Base-by-base conservation (phyloP, 2,113 vertebrate genomes). In the Geococcyx californianus region DNA sequence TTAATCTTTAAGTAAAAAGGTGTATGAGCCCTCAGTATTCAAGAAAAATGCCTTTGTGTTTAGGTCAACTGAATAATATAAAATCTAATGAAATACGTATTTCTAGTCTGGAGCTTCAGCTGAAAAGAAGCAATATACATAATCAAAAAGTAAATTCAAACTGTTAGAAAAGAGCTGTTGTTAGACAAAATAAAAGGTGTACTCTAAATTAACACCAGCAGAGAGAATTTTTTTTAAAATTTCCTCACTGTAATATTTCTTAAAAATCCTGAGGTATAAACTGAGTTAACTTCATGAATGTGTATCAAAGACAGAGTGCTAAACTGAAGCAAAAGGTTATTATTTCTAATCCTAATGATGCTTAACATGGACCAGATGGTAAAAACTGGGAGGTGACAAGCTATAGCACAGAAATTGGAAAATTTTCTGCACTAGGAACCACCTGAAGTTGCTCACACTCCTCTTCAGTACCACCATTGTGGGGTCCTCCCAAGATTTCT, bases 1-100 rank as follows among this genome's bases (percentile, higher is more conserved):
- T 98, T 96, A 98, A 97, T 97, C 97, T 97, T 98, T 98, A 98
- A 98, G 98, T 98, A 98, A 98, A 98, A 97, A 98, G 97, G 97
- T 97, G 95, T 96, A 97, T 63, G 95, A 94, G 91, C 96, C 94
- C 91, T 97, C 96, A 76, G 97, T 94, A 97, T 96, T 97, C 90
- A 80, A 97, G 97, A 98, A 97, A 95, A 97, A 98, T 96, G 96
- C 89, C 79, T 97, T 97, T 96, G 97, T 96, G 97, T 96, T 97
- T 94, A 94, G 97, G 97, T 97, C 98, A 98, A 97, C 97, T 97
- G 98, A 97, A 97, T 94, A 97, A 97, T 93, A 92, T 96, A 64
- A 96, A 97, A 94, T 96, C 96, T 97, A 98, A 98, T 97, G 97
- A 97, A 96, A 97, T 97, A 95, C 97, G 97, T 98, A 98, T 97